These are phyloP conservation scores for Ophonus ardosiacus DNA, from an alignment of 2,888 invertebrate species.

Conservation along the genomic window DNA sequence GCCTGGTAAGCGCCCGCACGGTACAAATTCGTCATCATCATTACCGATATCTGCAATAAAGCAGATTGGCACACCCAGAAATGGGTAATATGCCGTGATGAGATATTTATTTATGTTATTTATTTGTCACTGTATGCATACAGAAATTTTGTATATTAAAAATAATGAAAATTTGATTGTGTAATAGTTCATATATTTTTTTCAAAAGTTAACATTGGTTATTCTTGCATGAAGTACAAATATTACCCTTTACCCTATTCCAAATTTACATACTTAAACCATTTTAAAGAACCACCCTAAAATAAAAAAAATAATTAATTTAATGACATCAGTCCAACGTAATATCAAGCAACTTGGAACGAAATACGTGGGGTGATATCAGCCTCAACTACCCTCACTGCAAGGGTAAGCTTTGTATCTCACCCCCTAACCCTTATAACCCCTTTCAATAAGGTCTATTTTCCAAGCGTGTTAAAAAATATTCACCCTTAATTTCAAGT, in stretches of 20 bases:
- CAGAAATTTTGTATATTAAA: too few species aligned
- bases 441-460: slow-evolving; percentile 18
- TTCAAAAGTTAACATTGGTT: too few species aligned
- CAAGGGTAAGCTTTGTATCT: slow-evolving; percentile 35
- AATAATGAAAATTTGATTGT: too few species aligned
- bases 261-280: not conserved
- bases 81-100: too few species aligned
- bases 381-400: not conserved
- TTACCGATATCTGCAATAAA: too few species aligned
- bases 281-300: not conserved
- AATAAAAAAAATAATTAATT: slow-evolving; percentile 42
- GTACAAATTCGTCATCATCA: too few species aligned
- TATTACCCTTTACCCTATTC: not conserved
- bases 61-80: too few species aligned
- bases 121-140: too few species aligned
- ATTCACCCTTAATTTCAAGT: slow-evolving; percentile 51
- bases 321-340: not conserved
- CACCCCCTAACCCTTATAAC: slow-evolving; percentile 32
- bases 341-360: slow-evolving; percentile 39
- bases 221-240: not conserved
- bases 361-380: slow-evolving; percentile 49
- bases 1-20: too few species aligned
- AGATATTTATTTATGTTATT: too few species aligned
- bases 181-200: too few species aligned
- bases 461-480: slow-evolving; percentile 41